Conservation (phyloP, 1,140 invertebrate species). For the Hyphantria cunea region DNA sequence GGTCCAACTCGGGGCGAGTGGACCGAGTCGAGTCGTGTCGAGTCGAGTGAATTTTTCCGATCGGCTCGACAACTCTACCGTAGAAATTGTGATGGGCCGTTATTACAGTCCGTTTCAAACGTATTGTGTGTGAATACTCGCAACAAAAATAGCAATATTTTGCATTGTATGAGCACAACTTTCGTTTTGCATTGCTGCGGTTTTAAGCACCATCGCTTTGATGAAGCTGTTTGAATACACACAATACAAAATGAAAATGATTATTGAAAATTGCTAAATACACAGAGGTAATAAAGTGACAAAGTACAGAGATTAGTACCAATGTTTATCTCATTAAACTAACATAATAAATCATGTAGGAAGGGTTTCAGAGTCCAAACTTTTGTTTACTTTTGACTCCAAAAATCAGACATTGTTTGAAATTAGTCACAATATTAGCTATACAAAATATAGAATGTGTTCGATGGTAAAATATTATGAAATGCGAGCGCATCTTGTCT, state of each 20-base stretch:
- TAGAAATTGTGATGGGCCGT: constrained; percentile 71
- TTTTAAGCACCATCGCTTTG: constrained; percentile 27
- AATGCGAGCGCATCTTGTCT: constrained; percentile 6
- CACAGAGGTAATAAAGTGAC: not conserved
- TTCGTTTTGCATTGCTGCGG: constrained; percentile 23
- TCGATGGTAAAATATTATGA: not conserved
- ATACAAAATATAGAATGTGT: too few relatives aligned
- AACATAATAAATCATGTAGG: not conserved
- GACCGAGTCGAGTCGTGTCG: constrained; percentile 40
- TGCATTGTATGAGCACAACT: constrained; percentile 27
- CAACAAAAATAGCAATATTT: constrained; percentile 43
- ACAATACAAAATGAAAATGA: constrained; percentile 6
- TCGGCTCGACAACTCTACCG: constrained; percentile 62
- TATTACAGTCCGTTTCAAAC: constrained; percentile 74
- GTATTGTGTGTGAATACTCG: constrained; percentile 58
- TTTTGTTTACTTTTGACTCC: too few relatives aligned
- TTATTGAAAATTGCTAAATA: not conserved
- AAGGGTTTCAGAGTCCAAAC: not conserved
- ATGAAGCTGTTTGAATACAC: constrained; percentile 17
- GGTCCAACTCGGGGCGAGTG: constrained; percentile 30
- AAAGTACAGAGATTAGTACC: not conserved
- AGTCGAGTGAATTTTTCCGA: constrained; percentile 65
- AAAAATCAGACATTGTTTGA: too few relatives aligned
- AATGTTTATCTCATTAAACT: not conserved
- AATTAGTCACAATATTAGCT: too few relatives aligned